Conservation (phyloP, 2,113 vertebrate species). For the Clarias magur region DNA sequence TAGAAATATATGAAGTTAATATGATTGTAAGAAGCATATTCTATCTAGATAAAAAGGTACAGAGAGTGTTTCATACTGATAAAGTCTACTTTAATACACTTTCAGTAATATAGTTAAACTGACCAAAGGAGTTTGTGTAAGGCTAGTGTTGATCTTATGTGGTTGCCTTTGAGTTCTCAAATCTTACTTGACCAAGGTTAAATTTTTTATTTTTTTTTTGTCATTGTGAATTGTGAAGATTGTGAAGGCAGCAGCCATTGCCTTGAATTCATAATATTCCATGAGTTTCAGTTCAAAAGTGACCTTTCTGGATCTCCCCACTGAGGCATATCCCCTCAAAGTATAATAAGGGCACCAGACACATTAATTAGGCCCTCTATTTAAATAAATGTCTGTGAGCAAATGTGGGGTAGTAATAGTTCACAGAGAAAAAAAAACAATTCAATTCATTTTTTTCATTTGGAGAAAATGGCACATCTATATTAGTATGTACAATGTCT, state of each 20-base stretch:
- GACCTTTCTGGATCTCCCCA: conserved; percentile 73
- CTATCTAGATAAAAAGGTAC: background rate
- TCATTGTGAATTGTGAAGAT: background rate
- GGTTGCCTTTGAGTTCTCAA: conserved; percentile 28
- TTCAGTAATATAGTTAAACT: background rate
- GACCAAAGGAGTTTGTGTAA: background rate
- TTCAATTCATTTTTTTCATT: conserved; percentile 59
- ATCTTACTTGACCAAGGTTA: conserved; percentile 1
- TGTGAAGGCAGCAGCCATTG: background rate
- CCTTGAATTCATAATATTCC: conserved; percentile 56
- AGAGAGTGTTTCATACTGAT: background rate
- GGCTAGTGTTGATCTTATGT: background rate
- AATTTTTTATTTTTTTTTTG: background rate
- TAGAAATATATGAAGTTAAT: background rate
- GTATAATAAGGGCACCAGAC: conserved; percentile 89
- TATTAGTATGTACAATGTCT: conserved; percentile 43
- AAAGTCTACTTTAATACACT: background rate
- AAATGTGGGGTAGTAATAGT: conserved; percentile 85
- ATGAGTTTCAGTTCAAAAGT: conserved; percentile 68
- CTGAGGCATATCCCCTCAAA: conserved; percentile 72
- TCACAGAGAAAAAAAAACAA: conserved; percentile 79
- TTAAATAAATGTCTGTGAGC: conserved; percentile 84
- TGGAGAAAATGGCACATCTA: conserved; percentile 53
- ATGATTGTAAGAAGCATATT: background rate
- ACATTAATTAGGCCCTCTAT: conserved; percentile 93